Evolutionary conservation across 2,888 invertebrate genomes (phyloP).

Genomic region (Antheraea assamensis): DNA sequence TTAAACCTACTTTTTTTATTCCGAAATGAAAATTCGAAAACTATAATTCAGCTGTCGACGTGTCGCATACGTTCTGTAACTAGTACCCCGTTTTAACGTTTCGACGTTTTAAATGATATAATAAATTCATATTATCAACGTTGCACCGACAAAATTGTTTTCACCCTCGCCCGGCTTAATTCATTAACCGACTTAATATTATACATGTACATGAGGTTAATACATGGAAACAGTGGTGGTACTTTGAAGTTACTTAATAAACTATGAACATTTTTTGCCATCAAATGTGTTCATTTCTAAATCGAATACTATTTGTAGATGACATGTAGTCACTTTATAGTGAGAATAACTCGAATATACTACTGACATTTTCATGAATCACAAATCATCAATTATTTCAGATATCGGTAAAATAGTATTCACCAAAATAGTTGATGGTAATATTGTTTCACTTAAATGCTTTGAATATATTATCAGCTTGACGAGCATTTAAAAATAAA

Average conservation of each 20-base stretch:
- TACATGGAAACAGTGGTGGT: not conserved
- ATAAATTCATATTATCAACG: constrained; percentile 75
- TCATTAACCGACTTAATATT: constrained; percentile 66
- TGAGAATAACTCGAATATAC: not conserved
- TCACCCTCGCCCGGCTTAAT: constrained; percentile 63
- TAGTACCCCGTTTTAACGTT: constrained; percentile 60
- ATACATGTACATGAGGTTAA: constrained; percentile 38
- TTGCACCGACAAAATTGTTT: constrained; percentile 71
- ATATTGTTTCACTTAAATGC: not conserved
- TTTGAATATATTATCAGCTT: too few relatives aligned
- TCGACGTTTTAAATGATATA: constrained; percentile 74
- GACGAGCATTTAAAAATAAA: too few relatives aligned
- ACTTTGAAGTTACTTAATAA: not conserved
- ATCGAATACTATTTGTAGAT: not conserved
- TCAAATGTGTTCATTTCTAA: not conserved
- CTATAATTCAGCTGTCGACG: constrained; percentile 27
- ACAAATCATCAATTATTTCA: not conserved
- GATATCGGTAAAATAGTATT: not conserved
- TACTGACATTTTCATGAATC: not conserved
- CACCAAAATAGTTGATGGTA: not conserved
- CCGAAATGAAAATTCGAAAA: constrained; percentile 10
- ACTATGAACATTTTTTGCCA: not conserved
- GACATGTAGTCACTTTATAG: not conserved
- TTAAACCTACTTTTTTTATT: not conserved
- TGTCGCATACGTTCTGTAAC: constrained; percentile 42